Conservation (phyloP, 2,797 vertebrate genomes). For the Acipenser oxyrinchus region DNA sequence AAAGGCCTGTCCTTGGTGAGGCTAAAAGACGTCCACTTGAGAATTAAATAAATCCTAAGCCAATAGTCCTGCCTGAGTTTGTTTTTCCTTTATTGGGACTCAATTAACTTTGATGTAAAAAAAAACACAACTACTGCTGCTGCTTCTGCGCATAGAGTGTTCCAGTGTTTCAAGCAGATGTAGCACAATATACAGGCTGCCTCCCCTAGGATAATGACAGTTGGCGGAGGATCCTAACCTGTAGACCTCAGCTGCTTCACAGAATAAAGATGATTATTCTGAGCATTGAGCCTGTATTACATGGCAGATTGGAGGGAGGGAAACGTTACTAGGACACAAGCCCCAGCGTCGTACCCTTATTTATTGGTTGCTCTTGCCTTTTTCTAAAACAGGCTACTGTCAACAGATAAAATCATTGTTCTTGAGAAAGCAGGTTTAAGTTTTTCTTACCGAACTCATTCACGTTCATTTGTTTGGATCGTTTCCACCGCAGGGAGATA, state of each 20-base stretch:
- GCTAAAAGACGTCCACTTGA: constrained; percentile 16
- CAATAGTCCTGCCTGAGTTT: constrained; percentile 10
- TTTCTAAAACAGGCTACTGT: background rate
- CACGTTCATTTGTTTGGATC: constrained; percentile 58
- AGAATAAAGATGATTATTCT: constrained; percentile 50
- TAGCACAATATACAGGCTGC: constrained; percentile 12
- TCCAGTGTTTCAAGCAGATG: constrained; percentile 24
- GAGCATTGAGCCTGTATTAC: constrained; percentile 36
- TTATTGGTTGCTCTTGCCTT: constrained; percentile 21
- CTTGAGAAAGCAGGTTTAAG: constrained; percentile 22
- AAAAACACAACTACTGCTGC: constrained; percentile 28
- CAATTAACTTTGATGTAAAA: background rate
- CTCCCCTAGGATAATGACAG: constrained; percentile 35
- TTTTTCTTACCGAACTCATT: constrained; percentile 36
- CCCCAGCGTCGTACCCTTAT: constrained; percentile 42
- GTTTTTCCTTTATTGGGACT: no score
- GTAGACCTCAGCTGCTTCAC: constrained; percentile 56
- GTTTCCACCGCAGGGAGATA: constrained; percentile 54
- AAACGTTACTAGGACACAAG: constrained; percentile 19
- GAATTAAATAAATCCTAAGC: constrained; percentile 23
- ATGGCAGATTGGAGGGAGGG: constrained; percentile 40
- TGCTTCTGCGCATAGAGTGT: constrained; percentile 26
- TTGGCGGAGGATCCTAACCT: constrained; percentile 40
- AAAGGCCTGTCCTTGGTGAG: background rate
- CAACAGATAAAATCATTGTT: background rate